Evolutionary conservation across 2,888 invertebrate genomes (phyloP), one percentile per base, ranked within the genome.

Genomic region (Dryobotodes eremita): DNA sequence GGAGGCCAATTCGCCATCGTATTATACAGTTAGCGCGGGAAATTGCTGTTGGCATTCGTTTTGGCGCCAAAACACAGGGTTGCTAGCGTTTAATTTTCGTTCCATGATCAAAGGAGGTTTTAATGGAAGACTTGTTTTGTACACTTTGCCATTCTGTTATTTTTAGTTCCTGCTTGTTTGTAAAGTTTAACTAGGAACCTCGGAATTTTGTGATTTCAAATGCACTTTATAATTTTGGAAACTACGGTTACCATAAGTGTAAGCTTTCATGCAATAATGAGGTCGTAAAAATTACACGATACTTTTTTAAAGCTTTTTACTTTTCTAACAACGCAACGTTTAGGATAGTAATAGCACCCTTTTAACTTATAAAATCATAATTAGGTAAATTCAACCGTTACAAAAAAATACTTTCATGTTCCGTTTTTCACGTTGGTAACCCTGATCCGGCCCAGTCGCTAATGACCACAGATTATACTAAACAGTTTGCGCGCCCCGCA

Each of bases 31-130:
- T 92, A 89, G 87, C 86, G 85, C 84, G 87, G 87, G 87, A 92
- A 91, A 93, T 92, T 90, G 91, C 92, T 79, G 79, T 81, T 79
- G 88, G 88, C 86, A 84, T 88, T 91, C 93, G 87, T 91, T 92
- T 90, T 91, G 89, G 88, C 89, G 89, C 89, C 88, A 90, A 92
- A 92, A 91, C 83, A 87, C 82, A 89, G 84, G 88, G 86, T 81
- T 82, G 77, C 74, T 53, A 76, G 53, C 36, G 23, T 78, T 77
- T 65, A 77, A 76, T 84, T 85, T 79, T 83, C 66, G 66, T 66
- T 73, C 23, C 23, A 62, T 64, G 17, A 26, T 42, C 69, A 31
- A 84, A 78, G 20, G n/a, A 59, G 68, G 61, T 77, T 72, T 68
- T 70, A 62, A 68, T 75, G 11, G 7, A n/a, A 46, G 55, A 17